These are phyloP conservation scores for Bacillus rossius DNA, from an alignment of 1,140 invertebrate species.

Conservation along the genomic window DNA sequence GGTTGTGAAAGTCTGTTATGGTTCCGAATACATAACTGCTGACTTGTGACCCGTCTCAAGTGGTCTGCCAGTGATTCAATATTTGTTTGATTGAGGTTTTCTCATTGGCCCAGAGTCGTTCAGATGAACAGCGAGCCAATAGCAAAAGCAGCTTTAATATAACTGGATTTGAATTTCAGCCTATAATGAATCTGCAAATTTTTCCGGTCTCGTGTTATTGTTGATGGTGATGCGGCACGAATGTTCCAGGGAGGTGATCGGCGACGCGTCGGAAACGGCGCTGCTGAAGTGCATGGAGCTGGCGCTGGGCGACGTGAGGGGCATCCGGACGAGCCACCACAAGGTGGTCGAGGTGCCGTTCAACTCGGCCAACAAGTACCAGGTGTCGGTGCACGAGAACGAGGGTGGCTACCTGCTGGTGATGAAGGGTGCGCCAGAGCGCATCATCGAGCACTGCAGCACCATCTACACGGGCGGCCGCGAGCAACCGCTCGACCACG, in stretches of 20 bases:
- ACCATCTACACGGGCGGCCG: conserved; percentile 46
- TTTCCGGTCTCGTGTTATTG: too few relatives aligned
- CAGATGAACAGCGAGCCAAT: too few relatives aligned
- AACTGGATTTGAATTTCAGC: too few relatives aligned
- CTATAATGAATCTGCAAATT: too few relatives aligned
- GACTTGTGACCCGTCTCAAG: too few relatives aligned
- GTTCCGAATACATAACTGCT: too few relatives aligned
- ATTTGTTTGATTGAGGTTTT: too few relatives aligned
- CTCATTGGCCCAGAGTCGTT: too few relatives aligned
- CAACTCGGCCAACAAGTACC: conserved; percentile 83
- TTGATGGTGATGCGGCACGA: too few relatives aligned
- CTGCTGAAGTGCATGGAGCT: conserved; percentile 72
- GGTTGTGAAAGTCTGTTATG: too few relatives aligned
- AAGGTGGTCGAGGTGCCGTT: conserved; percentile 82
- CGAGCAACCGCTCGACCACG: background rate
- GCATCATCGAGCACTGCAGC: conserved; percentile 52
- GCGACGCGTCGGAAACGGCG: conserved; percentile 75
- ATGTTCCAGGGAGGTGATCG: conserved; percentile 61
- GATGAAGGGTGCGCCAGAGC: conserved; percentile 71
- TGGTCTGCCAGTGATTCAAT: too few relatives aligned
- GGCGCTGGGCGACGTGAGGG: conserved; percentile 56
- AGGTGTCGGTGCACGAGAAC: conserved; percentile 59
- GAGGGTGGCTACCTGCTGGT: conserved; percentile 64
- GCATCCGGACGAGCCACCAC: conserved; percentile 55
- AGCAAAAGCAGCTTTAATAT: too few relatives aligned